These are phyloP conservation scores for Gasteruption jaculator DNA, from an alignment of 2,888 invertebrate species.

Conservation along the genomic window DNA sequence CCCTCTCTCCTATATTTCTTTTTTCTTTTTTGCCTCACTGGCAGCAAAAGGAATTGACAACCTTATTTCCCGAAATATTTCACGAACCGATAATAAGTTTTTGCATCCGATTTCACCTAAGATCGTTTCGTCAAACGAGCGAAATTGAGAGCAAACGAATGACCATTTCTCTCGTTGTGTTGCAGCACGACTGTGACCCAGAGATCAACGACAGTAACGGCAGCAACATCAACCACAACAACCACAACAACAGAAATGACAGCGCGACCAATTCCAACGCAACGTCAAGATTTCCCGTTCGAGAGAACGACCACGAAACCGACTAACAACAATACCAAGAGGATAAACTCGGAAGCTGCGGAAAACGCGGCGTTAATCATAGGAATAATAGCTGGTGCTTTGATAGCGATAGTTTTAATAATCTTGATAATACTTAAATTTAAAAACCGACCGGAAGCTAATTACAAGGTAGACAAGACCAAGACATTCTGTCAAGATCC, in stretches of 20 bases:
- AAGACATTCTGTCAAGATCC: constrained; percentile 74
- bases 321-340: constrained; percentile 46
- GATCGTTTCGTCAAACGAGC: too few species aligned
- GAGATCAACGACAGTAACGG: constrained; percentile 31
- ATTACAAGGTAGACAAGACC: constrained; percentile 89
- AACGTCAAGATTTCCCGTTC: constrained; percentile 44
- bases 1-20: too few species aligned
- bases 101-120: too few species aligned
- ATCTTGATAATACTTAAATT: constrained; percentile 87
- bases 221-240: constrained; percentile 36
- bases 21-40: too few species aligned
- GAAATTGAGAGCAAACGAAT: too few species aligned
- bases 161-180: too few species aligned
- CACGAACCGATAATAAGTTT: too few species aligned
- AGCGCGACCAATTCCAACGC: constrained; percentile 46
- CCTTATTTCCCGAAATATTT: too few species aligned
- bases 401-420: constrained; percentile 86
- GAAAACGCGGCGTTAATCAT: constrained; percentile 76
- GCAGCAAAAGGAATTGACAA: too few species aligned
- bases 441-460: constrained; percentile 78
- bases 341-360: constrained; percentile 66
- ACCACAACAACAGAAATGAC: constrained; percentile 41
- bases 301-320: constrained; percentile 45
- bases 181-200: constrained; percentile 38
- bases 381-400: constrained; percentile 84